A percentile compares a stretch with the other conserved stretches of the same genome.
Evolutionary conservation across 1,140 invertebrate species (phyloP).

Genomic region (Brachionus manjavacas): DNA sequence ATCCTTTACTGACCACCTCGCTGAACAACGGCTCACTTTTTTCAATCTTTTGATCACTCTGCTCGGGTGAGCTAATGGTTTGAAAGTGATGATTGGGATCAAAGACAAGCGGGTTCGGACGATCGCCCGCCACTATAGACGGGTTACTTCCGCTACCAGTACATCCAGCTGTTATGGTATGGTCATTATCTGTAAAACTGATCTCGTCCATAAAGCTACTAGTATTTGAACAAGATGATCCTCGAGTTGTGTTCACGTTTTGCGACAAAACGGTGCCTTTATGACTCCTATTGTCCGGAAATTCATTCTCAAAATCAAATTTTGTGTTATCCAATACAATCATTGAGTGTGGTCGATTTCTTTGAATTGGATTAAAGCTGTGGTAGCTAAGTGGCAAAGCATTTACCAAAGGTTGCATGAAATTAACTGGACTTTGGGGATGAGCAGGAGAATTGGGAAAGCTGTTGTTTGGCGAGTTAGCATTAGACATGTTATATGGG

Average conservation of each 20-base stretch:
- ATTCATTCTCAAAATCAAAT: constrained; percentile 3
- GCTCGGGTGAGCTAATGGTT: neutral
- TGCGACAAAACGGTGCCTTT: neutral
- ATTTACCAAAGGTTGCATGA: neutral
- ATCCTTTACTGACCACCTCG: neutral
- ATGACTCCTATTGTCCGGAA: neutral
- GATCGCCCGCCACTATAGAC: neutral
- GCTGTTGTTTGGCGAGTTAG: neutral
- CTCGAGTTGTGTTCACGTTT: neutral
- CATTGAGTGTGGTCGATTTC: constrained; percentile 28
- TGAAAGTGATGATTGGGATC: constrained; percentile 33
- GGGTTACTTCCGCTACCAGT: neutral
- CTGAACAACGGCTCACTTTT: constrained; percentile 19
- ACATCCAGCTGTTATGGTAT: constrained; percentile 7
- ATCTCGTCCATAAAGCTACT: neutral
- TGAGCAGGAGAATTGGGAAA: constrained; percentile 12
- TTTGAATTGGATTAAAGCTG: constrained; percentile 1
- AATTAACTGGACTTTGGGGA: neutral
- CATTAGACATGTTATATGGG: neutral
- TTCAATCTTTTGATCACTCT: neutral
- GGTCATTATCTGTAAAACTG: constrained; percentile 1
- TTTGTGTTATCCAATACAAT: neutral
- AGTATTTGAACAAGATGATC: neutral
- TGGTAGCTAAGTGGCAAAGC: neutral
- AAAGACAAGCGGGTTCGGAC: neutral